Conservation (phyloP, 2,113 vertebrate species). For the Oreochromis spilurus region DNA sequence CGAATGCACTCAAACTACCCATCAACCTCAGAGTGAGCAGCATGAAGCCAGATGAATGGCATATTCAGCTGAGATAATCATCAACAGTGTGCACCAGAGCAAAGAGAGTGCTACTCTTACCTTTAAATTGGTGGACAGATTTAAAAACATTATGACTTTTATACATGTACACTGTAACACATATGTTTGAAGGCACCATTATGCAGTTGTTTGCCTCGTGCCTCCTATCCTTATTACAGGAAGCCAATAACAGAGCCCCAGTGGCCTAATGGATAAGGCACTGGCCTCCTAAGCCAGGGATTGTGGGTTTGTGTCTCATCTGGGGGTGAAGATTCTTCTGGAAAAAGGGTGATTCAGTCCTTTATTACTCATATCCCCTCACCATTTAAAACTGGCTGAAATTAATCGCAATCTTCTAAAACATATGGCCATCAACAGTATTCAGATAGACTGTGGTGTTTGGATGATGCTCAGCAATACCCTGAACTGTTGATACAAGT, state of each 20-base stretch:
- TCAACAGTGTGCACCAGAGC: background rate
- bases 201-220: background rate
- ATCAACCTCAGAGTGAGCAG: background rate
- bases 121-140: background rate
- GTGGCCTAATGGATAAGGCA: slow-evolving; percentile 82
- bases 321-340: slow-evolving; percentile 17
- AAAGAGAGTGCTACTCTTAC: background rate
- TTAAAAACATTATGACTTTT: background rate
- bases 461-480: background rate
- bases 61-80: background rate
- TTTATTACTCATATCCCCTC: background rate
- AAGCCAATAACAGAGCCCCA: slow-evolving; percentile 22
- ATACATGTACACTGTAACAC: background rate
- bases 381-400: background rate
- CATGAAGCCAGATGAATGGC: slow-evolving; percentile 25
- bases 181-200: background rate
- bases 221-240: background rate
- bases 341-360: background rate
- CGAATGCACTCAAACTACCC: background rate
- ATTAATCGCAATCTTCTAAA: background rate
- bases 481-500: background rate
- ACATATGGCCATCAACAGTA: background rate
- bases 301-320: slow-evolving; percentile 60
- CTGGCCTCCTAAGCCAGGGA: slow-evolving; percentile 70
- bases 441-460: background rate